These are phyloP conservation scores for Heliconius hewitsoni DNA, from an alignment of 1,140 invertebrate genomes.

Conservation along the genomic window DNA sequence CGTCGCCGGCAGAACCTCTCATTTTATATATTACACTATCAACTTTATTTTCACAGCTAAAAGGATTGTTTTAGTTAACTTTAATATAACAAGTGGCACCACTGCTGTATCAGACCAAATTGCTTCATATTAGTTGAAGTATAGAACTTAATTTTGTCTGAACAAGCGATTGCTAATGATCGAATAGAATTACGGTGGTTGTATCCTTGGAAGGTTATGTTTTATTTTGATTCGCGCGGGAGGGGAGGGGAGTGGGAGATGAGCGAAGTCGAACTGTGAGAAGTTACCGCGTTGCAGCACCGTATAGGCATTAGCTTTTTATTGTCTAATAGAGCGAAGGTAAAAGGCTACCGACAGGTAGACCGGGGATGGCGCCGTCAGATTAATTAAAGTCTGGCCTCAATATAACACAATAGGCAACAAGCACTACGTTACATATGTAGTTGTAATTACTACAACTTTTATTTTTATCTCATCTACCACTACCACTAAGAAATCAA, in stretches of 20 bases:
- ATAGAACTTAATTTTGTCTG: slow-evolving; percentile 50
- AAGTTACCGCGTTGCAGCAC: slow-evolving; percentile 64
- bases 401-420: slow-evolving; percentile 18
- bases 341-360: slow-evolving; percentile 71
- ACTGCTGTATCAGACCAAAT: slow-evolving; percentile 25
- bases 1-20: slow-evolving; percentile 59
- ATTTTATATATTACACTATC: slow-evolving; percentile 36
- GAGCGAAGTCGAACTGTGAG: slow-evolving; percentile 61
- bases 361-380: slow-evolving; percentile 64
- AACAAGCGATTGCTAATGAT: slow-evolving; percentile 44
- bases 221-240: slow-evolving; percentile 64
- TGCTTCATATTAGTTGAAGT: slow-evolving; percentile 38
- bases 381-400: slow-evolving; percentile 57
- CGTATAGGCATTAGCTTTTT: slow-evolving; percentile 76
- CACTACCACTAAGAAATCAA: neutral
- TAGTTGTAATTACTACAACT: neutral
- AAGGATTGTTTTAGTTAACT: slow-evolving; percentile 40
- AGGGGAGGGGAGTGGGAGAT: slow-evolving; percentile 40
- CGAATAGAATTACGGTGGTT: slow-evolving; percentile 74
- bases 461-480: neutral
- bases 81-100: slow-evolving; percentile 23
- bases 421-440: neutral
- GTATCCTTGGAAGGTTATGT: slow-evolving; percentile 80
- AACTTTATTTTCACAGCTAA: slow-evolving; percentile 36
- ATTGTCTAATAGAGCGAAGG: slow-evolving; percentile 75